Base-by-base conservation (phyloP, 2,888 invertebrate genomes). In the Pristionchus arcanus region DNA sequence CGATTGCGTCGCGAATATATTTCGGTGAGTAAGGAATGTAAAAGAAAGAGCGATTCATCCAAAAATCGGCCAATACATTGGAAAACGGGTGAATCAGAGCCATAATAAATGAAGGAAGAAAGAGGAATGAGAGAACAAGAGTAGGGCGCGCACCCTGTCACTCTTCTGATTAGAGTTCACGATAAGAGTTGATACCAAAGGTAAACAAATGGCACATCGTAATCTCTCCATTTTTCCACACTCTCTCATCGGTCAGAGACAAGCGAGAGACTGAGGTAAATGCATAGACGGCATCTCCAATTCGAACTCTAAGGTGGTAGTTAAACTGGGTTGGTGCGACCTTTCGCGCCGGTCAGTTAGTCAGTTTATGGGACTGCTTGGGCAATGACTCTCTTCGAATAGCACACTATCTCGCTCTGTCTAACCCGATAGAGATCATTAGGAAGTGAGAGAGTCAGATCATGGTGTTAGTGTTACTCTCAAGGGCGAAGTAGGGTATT, bases 171-270 rank as follows among this genome's bases (percentile, higher is more conserved):
- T 77, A 77, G 77, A 19, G 77, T 71, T 71, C 71, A 15, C 34
- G 77, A 77, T 77, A 77, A 42, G 42, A 77, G 77, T 25, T 31
- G 49, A 77, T 42, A 77, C 31, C 25, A 49, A 77, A 77, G 34
- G n/a, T 34, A 42, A 37, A 31, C 77, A 77, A 13, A 42, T 77
- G 77, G 21, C 19, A 11, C 25, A n/a, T 13, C 21, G n/a, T 37
- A 34, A 4, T 66, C 66, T 66, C 66, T 66, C 13, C 16, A 71
- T 31, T 28, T 13, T n/a, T 71, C 13, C 71, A 7, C 34, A 71
- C 34, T 34, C 28, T 71, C 66, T 66, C 2, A 9, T 2, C 25
- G 66, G 66, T 66, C 66, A 66, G 28, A 7, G 55, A 28, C 19
- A 25, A 66, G 25, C 66, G n/a, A n/a, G n/a, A 13, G 66, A 66